A percentile compares a stretch with the other conserved stretches of the same genome.
Conservation (phyloP, 2,113 vertebrate genomes). For the Vimba vimba region DNA sequence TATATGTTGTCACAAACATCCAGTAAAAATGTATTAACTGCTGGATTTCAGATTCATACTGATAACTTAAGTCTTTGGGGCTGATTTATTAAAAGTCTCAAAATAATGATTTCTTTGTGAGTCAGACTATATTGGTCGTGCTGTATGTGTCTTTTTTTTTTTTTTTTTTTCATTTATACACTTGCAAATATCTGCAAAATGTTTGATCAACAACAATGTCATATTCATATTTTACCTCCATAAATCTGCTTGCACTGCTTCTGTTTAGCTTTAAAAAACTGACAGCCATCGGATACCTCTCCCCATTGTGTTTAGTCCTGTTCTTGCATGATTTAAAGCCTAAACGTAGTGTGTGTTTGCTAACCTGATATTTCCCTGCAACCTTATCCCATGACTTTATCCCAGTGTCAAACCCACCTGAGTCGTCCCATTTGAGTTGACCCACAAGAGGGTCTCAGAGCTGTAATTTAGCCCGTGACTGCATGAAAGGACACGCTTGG, state of each 20-base stretch:
- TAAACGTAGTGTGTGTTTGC: constrained; percentile 52
- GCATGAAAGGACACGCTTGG: constrained; percentile 42
- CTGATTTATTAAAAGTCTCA: not conserved
- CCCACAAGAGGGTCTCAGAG: constrained; percentile 27
- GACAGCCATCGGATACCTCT: not conserved
- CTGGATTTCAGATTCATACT: not conserved
- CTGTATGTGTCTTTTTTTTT: not conserved
- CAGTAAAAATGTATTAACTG: not conserved
- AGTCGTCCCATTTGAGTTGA: constrained; percentile 19
- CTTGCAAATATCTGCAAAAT: not conserved
- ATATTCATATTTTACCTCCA: not conserved
- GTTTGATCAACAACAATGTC: not conserved
- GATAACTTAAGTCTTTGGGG: too few species aligned
- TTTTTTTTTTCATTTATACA: not conserved
- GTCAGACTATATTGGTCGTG: not conserved
- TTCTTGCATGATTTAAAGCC: not conserved
- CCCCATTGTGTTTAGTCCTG: not conserved
- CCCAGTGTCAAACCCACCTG: not conserved
- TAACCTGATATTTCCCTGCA: constrained; percentile 64
- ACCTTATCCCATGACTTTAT: constrained; percentile 56
- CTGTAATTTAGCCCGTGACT: constrained; percentile 34
- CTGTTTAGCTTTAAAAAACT: not conserved
- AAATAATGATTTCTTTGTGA: not conserved
- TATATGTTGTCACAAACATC: not conserved
- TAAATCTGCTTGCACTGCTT: not conserved